Base-by-base conservation (phyloP, 1,140 invertebrate species). In the Drosophila ficusphila region DNA sequence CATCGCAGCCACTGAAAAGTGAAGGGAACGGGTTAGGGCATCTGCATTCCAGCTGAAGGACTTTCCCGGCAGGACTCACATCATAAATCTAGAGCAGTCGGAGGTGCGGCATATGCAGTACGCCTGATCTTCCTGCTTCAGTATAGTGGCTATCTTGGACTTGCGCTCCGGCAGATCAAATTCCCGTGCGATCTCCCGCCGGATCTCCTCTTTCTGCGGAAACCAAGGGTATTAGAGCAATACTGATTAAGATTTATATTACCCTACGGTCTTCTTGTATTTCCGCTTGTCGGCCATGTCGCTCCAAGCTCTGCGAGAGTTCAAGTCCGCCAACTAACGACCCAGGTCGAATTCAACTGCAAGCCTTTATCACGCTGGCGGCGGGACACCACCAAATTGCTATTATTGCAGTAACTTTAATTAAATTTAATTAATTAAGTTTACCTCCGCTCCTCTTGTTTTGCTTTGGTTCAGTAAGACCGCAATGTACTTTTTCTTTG, bases 91-190 rank as follows among this genome's bases (percentile, higher is more conserved):
- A 4, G 96, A 97, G 77, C 96, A 97, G 90, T 99, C 98, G 0
- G 97, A 96, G 12, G 96, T 97, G 36, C 97, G 94, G 91, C 98
- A 99, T 74, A 99, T 97, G 91, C 98, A 99, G 91, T 99, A 99
- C 3, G 96, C 95, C 92, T 97, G 95, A 21, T 96, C 96, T 92
- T 97, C 96, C 92, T 97, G 96, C 90, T 96, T 97, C 18, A 98
- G 92, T 62, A 98, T 93, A 5, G 96, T 96, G 23, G 96, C 96
- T 52, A 98, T 97, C 92, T 98, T 98, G 11, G 97, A 97, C 90
- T 98, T 96, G 38, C 97, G 93, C 85, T 98, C 97, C 0, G 97
- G 97, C 51, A 98, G 92, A 90, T 96, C 94, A 92, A 98, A 98
- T 81, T 97, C 96, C 67, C 96, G 95, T 0, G 96, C 97, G 91